Conservation (phyloP, 1,140 invertebrate species). For the Pseudomyrmex gracilis region DNA sequence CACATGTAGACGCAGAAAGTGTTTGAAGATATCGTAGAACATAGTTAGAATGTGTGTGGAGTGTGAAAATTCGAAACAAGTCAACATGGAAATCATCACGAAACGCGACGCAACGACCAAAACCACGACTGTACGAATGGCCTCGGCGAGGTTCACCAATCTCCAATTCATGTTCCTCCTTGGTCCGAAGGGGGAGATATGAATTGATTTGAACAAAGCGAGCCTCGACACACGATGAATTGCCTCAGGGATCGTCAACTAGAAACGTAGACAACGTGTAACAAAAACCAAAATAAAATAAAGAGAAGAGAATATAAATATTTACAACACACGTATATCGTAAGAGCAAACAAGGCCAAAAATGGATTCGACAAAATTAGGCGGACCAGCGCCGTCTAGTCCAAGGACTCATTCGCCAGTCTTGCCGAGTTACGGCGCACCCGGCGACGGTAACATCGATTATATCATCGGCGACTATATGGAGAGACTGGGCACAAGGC, state of each 20-base stretch:
- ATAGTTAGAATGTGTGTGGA: conserved; percentile 39
- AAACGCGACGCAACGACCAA: conserved; percentile 29
- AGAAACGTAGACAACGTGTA: conserved; percentile 53
- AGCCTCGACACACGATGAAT: conserved; percentile 69
- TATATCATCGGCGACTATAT: conserved; percentile 94
- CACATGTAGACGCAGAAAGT: conserved; percentile 32
- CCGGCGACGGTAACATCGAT: conserved; percentile 85
- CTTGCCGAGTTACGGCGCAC: conserved; percentile 70
- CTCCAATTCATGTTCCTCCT: conserved; percentile 74
- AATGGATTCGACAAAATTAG: conserved; percentile 80
- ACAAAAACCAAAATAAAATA: background rate
- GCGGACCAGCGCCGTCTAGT: conserved; percentile 71
- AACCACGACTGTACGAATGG: conserved; percentile 28
- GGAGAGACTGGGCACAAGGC: conserved; percentile 93
- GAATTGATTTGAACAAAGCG: conserved; percentile 62
- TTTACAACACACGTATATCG: conserved; percentile 13
- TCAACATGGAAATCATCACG: conserved; percentile 63
- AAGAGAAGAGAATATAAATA: conserved; percentile 28
- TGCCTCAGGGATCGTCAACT: conserved; percentile 60
- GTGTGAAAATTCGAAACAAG: conserved; percentile 15
- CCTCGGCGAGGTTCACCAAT: conserved; percentile 53
- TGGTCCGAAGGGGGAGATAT: conserved; percentile 70
- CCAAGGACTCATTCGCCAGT: conserved; percentile 74
- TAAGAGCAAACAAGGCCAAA: conserved; percentile 11
- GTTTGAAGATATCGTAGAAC: conserved; percentile 14